Conservation (phyloP, 2,888 invertebrate species). For the Xiphydria camelus region DNA sequence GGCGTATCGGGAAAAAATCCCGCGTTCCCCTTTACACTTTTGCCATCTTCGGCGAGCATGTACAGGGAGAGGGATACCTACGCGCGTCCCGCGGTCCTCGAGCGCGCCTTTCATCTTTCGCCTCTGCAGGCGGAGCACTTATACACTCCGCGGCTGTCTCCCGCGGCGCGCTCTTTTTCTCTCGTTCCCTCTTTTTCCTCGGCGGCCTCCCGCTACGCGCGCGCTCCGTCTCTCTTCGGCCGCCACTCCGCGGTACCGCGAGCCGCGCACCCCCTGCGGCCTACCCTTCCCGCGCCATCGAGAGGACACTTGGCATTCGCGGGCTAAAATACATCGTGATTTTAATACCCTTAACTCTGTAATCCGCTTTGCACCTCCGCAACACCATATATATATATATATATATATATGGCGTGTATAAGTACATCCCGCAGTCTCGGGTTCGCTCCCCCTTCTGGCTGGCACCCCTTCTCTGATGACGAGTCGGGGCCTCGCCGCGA, state of each 20-base stretch:
- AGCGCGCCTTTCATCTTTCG: slow-evolving; percentile 54
- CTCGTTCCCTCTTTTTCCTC: neutral
- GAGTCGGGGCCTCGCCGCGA: no score
- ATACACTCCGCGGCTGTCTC: slow-evolving; percentile 45
- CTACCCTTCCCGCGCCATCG: slow-evolving; percentile 12
- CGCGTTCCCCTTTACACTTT: slow-evolving; percentile 7
- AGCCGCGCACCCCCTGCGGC: neutral
- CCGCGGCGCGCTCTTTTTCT: slow-evolving; percentile 4
- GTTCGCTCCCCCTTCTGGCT: no score
- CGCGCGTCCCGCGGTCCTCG: slow-evolving; percentile 50
- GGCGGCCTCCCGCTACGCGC: neutral
- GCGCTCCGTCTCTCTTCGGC: neutral
- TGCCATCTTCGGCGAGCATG: slow-evolving; percentile 36
- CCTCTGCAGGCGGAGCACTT: slow-evolving; percentile 52
- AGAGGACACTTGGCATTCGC: slow-evolving; percentile 1
- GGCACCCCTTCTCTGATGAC: no score
- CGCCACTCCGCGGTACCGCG: neutral
- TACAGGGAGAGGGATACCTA: no score
- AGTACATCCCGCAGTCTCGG: neutral
- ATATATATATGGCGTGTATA: no score
- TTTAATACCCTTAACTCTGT: slow-evolving; percentile 54
- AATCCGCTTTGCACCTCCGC: slow-evolving; percentile 46
- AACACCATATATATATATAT: no score
- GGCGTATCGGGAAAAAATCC: no score
- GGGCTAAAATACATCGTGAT: slow-evolving; percentile 49